phyloP scores from a whole-genome alignment of 2,797 vertebrate species.

The Atherinosoma microstoma region DNA sequence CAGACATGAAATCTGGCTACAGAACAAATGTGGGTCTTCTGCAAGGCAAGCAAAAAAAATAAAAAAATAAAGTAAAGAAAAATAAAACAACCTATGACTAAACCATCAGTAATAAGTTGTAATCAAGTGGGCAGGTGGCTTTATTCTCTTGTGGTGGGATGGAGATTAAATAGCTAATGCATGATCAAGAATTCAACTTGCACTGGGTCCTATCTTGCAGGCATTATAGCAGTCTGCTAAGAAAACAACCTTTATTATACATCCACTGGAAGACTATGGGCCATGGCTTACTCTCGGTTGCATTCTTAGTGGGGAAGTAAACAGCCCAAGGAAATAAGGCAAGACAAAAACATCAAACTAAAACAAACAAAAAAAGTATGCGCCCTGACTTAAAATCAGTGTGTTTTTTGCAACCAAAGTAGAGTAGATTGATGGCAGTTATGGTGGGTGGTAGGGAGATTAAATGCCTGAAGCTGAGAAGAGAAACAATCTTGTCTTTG shows the following conservation, averaged over 20 bases:
- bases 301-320: slow-evolving; percentile 39
- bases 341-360: slow-evolving; percentile 1
- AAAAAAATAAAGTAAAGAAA: background rate
- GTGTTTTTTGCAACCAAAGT: slow-evolving; percentile 25
- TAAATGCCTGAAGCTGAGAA: slow-evolving; percentile 34
- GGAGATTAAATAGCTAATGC: slow-evolving; percentile 19
- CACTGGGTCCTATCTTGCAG: background rate
- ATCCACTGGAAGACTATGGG: slow-evolving; percentile 28
- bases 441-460: slow-evolving; percentile 37
- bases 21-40: slow-evolving; percentile 37
- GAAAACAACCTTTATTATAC: slow-evolving; percentile 28
- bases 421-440: slow-evolving; percentile 20
- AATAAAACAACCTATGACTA: background rate
- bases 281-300: slow-evolving; percentile 23
- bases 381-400: slow-evolving; percentile 9
- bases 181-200: slow-evolving; percentile 14
- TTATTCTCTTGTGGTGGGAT: slow-evolving; percentile 20
- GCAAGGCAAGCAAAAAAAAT: slow-evolving; percentile 23
- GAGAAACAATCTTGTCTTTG: slow-evolving; percentile 23
- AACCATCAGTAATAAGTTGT: slow-evolving; percentile 16
- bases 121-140: slow-evolving; percentile 38
- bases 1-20: slow-evolving; percentile 43
- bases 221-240: background rate
- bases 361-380: slow-evolving; percentile 4
- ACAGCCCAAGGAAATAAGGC: slow-evolving; percentile 41